Conservation (phyloP, 2,888 invertebrate genomes). For the Andricus quercusramuli region DNA sequence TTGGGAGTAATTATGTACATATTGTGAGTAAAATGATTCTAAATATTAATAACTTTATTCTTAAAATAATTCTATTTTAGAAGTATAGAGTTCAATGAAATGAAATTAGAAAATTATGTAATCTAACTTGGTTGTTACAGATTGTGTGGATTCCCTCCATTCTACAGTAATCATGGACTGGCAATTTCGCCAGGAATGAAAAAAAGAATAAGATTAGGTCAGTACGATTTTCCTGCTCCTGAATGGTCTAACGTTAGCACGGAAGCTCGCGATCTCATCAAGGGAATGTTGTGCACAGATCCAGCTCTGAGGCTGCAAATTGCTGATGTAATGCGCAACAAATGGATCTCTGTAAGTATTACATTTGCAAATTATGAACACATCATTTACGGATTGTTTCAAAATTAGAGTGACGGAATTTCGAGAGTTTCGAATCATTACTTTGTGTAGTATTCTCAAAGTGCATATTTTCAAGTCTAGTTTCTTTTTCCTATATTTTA, state of each 20-base stretch:
- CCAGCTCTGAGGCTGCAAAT: slow-evolving; percentile 94
- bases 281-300: slow-evolving; percentile 96
- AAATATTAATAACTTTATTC: slow-evolving; percentile 28
- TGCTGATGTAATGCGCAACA: slow-evolving; percentile 92
- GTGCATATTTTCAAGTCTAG: not conserved
- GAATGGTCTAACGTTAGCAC: slow-evolving; percentile 97
- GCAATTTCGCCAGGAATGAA: slow-evolving; percentile 99
- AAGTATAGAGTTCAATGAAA: not conserved
- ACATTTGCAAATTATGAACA: not conserved
- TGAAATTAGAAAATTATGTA: not conserved
- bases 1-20: slow-evolving; percentile 99
- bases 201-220: slow-evolving; percentile 95
- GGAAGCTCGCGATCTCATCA: slow-evolving; percentile 97
- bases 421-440: not conserved
- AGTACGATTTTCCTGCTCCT: slow-evolving; percentile 97
- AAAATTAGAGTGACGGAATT: not conserved
- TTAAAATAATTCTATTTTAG: not conserved
- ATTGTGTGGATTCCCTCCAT: slow-evolving; percentile 98
- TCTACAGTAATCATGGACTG: slow-evolving; percentile 98
- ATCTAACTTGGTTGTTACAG: slow-evolving; percentile 69
- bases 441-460: not conserved
- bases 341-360: slow-evolving; percentile 90
- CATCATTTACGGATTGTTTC: too few relatives aligned
- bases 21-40: slow-evolving; percentile 82
- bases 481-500: too few relatives aligned